Evolutionary conservation across 2,113 vertebrate species (phyloP).

Genomic region (Xenopus borealis): DNA sequence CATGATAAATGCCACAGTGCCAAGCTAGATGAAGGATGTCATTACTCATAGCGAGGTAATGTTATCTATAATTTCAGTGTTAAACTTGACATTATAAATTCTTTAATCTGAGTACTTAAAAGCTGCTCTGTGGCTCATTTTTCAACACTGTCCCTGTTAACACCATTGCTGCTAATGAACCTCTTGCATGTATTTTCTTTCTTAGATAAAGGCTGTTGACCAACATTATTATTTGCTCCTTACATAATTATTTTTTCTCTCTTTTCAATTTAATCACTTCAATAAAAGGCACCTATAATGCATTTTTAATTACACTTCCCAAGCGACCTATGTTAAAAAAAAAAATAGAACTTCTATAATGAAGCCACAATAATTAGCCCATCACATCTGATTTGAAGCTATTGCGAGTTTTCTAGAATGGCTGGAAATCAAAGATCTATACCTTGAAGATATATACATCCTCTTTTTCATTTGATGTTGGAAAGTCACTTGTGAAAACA

Average conservation of each 20-base stretch:
- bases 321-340: slow-evolving; percentile 94
- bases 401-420: slow-evolving; percentile 73
- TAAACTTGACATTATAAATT: slow-evolving; percentile 97
- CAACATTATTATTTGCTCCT: slow-evolving; percentile 95
- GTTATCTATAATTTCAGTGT: slow-evolving; percentile 81
- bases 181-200: slow-evolving; percentile 76
- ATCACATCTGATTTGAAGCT: slow-evolving; percentile 92
- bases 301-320: slow-evolving; percentile 98
- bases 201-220: slow-evolving; percentile 93
- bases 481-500: slow-evolving; percentile 75
- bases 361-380: slow-evolving; percentile 94
- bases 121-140: slow-evolving; percentile 83
- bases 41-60: slow-evolving; percentile 74
- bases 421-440: slow-evolving; percentile 62
- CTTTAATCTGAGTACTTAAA: slow-evolving; percentile 90
- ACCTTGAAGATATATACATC: slow-evolving; percentile 74
- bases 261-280: slow-evolving; percentile 98
- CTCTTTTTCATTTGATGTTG: slow-evolving; percentile 80
- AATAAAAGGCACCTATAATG: slow-evolving; percentile 95
- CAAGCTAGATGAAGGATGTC: slow-evolving; percentile 77
- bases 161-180: slow-evolving; percentile 84
- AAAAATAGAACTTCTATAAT: slow-evolving; percentile 92
- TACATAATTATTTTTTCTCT: slow-evolving; percentile 85
- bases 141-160: slow-evolving; percentile 81
- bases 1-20: slow-evolving; percentile 67